Evolutionary conservation across 2,888 invertebrate species (phyloP), one percentile per base, ranked within the genome.

Genomic region (Synergus japonicus): DNA sequence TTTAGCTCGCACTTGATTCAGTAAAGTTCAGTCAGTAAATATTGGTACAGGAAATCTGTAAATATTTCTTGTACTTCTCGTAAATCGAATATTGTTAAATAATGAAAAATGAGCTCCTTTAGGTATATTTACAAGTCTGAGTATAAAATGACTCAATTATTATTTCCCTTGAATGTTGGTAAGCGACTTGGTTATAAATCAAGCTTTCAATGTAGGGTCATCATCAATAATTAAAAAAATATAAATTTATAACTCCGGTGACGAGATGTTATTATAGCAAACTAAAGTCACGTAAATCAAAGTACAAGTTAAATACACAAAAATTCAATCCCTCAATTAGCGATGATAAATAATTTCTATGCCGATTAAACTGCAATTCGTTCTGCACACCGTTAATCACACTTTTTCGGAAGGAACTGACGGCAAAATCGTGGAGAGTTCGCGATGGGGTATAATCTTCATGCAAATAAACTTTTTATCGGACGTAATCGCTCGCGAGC

Each of bases 381-480:
- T 49, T 18, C 69, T 69, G 49, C 15, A 46, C 49, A 69, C 46
- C 69, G 69, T 69, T 69, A 49, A 69, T 69, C 49, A 37, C 49
- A 69, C 69, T 69, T 69, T 67, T 69, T 69, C 69, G 49, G 49
- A 49, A 69, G 69, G 69, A 69, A 15, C 29, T 69, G 69, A 69
- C 69, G 49, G 49, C 69, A 5, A 69, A 46, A 69, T 49, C 29
- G 49, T 65, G 69, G 46, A 46, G 46, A 49, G 15, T 69, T 22
- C 15, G 15, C 49, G 37, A n/a, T n/a, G 9, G n/a, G n/a, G 12
- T 44, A 69, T 69, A 49, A 49, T 49, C 22, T 69, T 69, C 49
- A 69, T 69, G 69, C 69, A 69, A 69, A 49, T 69, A 49, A 29
- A 15, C 29, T 69, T 69, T 69, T 69, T 69, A 69, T 69, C 69